Evolutionary conservation across 2,888 invertebrate genomes (phyloP).

Genomic region (Phengaris alcon): DNA sequence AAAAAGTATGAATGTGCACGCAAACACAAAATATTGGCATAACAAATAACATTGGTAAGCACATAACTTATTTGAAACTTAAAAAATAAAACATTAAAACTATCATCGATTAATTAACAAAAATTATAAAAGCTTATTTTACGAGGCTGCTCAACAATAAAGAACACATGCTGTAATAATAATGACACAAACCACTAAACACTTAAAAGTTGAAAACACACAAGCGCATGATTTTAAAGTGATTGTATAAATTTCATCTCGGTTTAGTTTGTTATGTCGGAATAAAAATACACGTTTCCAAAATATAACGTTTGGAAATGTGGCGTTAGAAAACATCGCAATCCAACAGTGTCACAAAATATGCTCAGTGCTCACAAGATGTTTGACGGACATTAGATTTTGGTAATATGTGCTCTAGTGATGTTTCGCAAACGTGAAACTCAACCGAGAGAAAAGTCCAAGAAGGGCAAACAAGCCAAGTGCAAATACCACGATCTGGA

Average conservation of each 20-base stretch:
- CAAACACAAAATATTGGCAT: neutral
- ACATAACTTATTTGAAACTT: neutral
- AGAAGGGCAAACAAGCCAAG: neutral
- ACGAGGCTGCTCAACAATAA: slow-evolving; percentile 5
- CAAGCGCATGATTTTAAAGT: neutral
- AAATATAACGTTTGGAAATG: neutral
- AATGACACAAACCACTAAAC: slow-evolving; percentile 10
- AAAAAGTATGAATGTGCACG: neutral
- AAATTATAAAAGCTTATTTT: slow-evolving; percentile 9
- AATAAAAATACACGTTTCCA: neutral
- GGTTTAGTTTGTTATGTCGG: neutral
- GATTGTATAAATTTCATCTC: neutral
- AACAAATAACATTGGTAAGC: neutral
- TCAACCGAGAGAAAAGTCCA: neutral
- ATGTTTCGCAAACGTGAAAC: neutral
- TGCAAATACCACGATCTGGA: neutral
- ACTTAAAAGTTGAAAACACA: slow-evolving; percentile 19
- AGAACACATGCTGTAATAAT: neutral
- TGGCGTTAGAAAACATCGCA: no score
- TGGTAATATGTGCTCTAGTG: neutral
- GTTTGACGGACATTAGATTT: neutral
- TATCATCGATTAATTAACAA: neutral
- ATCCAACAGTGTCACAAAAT: neutral
- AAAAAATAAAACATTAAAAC: neutral
- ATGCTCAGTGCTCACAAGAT: neutral